Evolutionary conservation across 2,113 vertebrate species (phyloP), one percentile per base, ranked within the genome.

Genomic region (Aldabrachelys gigantea): DNA sequence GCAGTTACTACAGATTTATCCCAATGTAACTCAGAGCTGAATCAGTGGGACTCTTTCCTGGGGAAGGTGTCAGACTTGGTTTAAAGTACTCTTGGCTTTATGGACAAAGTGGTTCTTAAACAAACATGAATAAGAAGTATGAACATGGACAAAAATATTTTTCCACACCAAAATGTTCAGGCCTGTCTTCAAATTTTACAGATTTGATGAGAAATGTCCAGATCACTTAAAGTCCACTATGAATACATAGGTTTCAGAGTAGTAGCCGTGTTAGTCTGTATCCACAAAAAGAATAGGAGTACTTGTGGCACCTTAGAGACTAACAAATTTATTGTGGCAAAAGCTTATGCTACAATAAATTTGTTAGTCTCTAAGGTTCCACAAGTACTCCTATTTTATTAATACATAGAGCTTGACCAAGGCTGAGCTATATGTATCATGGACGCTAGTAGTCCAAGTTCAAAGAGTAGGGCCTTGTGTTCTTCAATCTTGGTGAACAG

Each of bases 91-190:
- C 87, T 41, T 62, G 87, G n/a, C 83, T 89, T 59, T 50, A 2
- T 0, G 13, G 41, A 49, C 0, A 17, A 21, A 87, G 27, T 56
- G 85, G 80, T 84, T 82, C 14, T 8, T 7, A 35, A 69, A n/a
- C 62, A 69, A 47, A 49, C 0, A 1, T 4, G 85, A 59, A 87
- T 76, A 86, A 44, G 4, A 22, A 52, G 6, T 59, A 52, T 29
- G 65, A 27, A 59, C 17, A 72, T 3, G 2, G 17, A 22, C 49
- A 62, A 10, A 54, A 3, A 8, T 52, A 3, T 56, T 65, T 80
- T 81, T 38, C 50, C 29, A 14, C 10, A 1, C 0, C 83, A 27
- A 82, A 91, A 84, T 49, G 44, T 24, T 78, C 12, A 44, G 75
- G 41, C 41, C 25, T 47, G 12, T 7, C 50, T 72, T n/a, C 59